Evolutionary conservation across 2,797 vertebrate species (phyloP).

Genomic region (Anabas testudineus): DNA sequence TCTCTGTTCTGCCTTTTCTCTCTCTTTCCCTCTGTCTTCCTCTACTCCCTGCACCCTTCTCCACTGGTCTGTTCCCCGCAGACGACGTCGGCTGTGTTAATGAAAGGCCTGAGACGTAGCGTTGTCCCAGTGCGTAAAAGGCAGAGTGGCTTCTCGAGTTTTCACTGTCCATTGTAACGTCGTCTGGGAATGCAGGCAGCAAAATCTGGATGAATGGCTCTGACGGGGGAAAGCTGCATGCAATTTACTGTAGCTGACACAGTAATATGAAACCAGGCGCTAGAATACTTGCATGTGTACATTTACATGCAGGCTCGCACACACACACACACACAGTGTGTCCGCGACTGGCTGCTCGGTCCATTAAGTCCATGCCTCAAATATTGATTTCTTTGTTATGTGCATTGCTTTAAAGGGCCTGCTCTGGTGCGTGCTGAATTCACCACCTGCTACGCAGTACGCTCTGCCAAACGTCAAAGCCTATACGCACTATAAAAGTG

Average conservation of each 20-base stretch:
- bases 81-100: constrained; percentile 51
- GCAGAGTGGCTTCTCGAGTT: constrained; percentile 68
- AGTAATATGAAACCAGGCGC: constrained; percentile 75
- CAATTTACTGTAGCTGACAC: constrained; percentile 78
- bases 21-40: constrained; percentile 30
- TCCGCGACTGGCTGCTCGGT: constrained; percentile 30
- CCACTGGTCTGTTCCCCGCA: constrained; percentile 36
- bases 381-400: constrained; percentile 62
- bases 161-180: constrained; percentile 69
- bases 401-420: constrained; percentile 37
- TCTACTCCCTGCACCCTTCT: constrained; percentile 37
- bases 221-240: constrained; percentile 72
- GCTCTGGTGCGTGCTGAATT: constrained; percentile 25
- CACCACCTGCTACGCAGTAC: background rate
- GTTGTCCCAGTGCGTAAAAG: constrained; percentile 33
- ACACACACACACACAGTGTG: constrained; percentile 6
- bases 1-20: constrained; percentile 45
- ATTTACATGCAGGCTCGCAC: constrained; percentile 65
- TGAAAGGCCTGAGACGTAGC: constrained; percentile 54
- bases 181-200: constrained; percentile 73
- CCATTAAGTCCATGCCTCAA: constrained; percentile 36
- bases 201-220: constrained; percentile 71
- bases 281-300: constrained; percentile 71
- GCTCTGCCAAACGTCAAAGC: constrained; percentile 15
- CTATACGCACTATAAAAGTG: background rate